Evolutionary conservation across 2,888 invertebrate species (phyloP).

Genomic region (Drosophila conformis): DNA sequence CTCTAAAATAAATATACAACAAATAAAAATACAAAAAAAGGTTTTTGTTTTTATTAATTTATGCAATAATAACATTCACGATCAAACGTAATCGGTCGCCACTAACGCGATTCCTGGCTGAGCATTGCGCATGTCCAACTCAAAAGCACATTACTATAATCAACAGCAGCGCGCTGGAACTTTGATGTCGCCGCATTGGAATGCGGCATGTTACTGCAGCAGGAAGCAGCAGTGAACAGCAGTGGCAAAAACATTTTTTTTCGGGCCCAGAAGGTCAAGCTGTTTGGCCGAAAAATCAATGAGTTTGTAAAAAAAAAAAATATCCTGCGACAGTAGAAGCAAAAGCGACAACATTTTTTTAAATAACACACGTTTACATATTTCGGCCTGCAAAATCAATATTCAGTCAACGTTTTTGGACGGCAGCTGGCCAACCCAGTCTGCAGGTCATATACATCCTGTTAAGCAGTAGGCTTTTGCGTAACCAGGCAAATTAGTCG

Average conservation of each 20-base stretch:
- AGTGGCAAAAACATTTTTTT: constrained; percentile 11
- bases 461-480: constrained; percentile 61
- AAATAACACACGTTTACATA: constrained; percentile 38
- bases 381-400: constrained; percentile 56
- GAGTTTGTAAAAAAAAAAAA: constrained; percentile 20
- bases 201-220: constrained; percentile 59
- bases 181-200: constrained; percentile 53
- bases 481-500: constrained; percentile 46
- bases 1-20: background rate
- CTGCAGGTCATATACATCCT: constrained; percentile 22
- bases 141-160: constrained; percentile 31
- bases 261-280: constrained; percentile 55
- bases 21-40: background rate
- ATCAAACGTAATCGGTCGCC: constrained; percentile 11
- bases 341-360: constrained; percentile 25
- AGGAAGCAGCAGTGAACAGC: constrained; percentile 20
- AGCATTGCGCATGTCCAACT: constrained; percentile 40
- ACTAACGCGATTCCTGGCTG: constrained; percentile 12
- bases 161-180: constrained; percentile 49
- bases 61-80: background rate
- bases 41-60: background rate
- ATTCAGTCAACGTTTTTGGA: constrained; percentile 18
- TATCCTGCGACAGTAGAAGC: constrained; percentile 9
- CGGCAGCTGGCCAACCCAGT: background rate
- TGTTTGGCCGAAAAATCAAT: constrained; percentile 64